phyloP scores from a whole-genome alignment of 2,797 vertebrate species.

The Mus spretus region DNA sequence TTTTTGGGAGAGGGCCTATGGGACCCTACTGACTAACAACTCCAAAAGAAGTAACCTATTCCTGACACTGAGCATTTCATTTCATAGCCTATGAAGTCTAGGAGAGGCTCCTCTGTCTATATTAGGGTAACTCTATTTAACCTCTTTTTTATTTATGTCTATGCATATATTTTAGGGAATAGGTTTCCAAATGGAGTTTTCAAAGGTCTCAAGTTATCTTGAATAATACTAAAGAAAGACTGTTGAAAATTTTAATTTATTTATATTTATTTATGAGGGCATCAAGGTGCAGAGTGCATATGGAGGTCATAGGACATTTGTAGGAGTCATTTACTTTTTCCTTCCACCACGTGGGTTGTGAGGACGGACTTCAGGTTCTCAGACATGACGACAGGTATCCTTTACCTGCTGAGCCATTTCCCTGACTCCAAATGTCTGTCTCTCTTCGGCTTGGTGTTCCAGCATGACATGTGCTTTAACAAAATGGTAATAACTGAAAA shows the following conservation, averaged over 20 bases:
- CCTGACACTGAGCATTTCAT: too few species aligned
- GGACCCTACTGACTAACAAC: not conserved
- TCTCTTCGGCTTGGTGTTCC: not conserved
- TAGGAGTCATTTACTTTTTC: not conserved
- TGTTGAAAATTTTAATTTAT: not conserved
- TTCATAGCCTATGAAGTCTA: not conserved
- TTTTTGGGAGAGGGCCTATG: not conserved
- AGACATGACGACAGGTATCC: not conserved
- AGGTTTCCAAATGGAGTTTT: not conserved
- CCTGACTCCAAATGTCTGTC: not conserved
- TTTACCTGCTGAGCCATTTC: not conserved
- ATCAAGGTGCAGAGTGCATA: not conserved
- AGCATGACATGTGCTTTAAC: not conserved
- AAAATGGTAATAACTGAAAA: conserved; percentile 9
- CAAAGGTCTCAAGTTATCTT: not conserved
- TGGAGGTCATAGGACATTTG: not conserved
- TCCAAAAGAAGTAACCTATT: not conserved
- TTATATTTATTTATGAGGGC: not conserved
- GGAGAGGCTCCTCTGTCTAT: not conserved
- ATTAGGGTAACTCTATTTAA: not conserved
- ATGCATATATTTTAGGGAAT: not conserved
- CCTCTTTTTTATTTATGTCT: not conserved
- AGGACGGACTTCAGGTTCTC: not conserved
- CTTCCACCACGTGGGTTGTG: not conserved
- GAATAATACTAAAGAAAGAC: not conserved